phyloP scores from a whole-genome alignment of 2,113 vertebrate species.

The Grammomys surdaster region DNA sequence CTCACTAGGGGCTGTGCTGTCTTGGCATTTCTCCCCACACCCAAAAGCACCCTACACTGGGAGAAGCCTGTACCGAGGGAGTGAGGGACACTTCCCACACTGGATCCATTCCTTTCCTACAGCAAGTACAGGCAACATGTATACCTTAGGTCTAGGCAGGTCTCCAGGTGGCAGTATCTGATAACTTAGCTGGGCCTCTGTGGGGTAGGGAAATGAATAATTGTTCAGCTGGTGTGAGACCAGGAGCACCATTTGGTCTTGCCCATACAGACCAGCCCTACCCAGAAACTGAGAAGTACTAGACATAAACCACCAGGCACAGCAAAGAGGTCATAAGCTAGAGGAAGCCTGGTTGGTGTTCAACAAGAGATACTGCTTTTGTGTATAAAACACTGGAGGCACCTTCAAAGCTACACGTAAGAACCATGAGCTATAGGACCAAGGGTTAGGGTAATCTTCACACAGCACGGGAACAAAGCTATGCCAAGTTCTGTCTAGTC shows the following conservation, averaged over 20 bases:
- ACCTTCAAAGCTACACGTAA: not conserved
- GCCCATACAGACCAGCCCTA: not conserved
- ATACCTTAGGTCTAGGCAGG: not conserved
- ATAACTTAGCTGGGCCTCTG: not conserved
- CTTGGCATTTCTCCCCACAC: not conserved
- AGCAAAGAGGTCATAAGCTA: not conserved
- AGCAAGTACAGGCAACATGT: not conserved
- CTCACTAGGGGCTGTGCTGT: not conserved
- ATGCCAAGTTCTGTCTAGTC: no score
- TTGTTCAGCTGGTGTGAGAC: not conserved
- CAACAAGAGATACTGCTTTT: not conserved
- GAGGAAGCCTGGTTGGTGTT: not conserved
- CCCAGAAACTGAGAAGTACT: not conserved
- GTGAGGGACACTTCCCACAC: not conserved
- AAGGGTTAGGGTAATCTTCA: not conserved
- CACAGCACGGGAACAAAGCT: not conserved
- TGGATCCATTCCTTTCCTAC: not conserved
- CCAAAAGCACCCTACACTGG: not conserved
- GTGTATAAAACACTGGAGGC: no score
- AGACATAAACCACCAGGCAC: no score
- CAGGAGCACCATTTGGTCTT: not conserved
- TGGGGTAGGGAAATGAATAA: not conserved
- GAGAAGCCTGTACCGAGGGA: no score
- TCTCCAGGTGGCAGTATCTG: not conserved
- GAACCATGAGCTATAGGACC: not conserved